Conservation (phyloP, 2,797 vertebrate species). For the Leptodactylus fallax region DNA sequence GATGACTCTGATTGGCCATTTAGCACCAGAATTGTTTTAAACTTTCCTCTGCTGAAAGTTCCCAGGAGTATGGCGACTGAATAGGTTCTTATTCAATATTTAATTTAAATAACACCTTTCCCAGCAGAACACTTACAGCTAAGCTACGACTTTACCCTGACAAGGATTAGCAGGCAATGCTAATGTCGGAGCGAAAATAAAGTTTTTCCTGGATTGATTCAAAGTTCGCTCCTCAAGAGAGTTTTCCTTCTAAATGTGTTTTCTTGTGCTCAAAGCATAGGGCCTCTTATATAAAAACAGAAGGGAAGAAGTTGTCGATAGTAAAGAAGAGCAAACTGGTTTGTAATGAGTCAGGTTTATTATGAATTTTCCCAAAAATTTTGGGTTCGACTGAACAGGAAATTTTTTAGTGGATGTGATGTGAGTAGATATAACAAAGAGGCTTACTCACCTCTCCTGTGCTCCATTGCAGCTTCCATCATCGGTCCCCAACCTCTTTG, state of each 20-base stretch:
- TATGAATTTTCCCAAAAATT: no score
- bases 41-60: slow-evolving; percentile 38
- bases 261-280: not conserved
- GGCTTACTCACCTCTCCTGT: no score
- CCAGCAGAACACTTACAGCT: slow-evolving; percentile 33
- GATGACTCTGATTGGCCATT: slow-evolving; percentile 46
- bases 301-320: no score
- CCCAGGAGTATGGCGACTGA: slow-evolving; percentile 15
- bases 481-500: no score
- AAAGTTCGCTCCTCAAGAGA: slow-evolving; percentile 9
- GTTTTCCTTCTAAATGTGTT: not conserved
- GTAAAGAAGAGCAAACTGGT: no score
- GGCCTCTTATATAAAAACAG: not conserved
- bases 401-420: no score
- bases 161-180: slow-evolving; percentile 9
- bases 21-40: slow-evolving; percentile 19
- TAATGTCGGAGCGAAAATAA: slow-evolving; percentile 6
- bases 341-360: no score
- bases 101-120: slow-evolving; percentile 48
- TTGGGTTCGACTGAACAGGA: no score
- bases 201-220: slow-evolving; percentile 28
- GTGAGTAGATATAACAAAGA: no score
- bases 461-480: no score
- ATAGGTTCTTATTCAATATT: slow-evolving; percentile 26
- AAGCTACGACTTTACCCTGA: slow-evolving; percentile 11